These are phyloP conservation scores for Tapirus terrestris DNA, from an alignment of 2,113 vertebrate species.

Conservation along the genomic window DNA sequence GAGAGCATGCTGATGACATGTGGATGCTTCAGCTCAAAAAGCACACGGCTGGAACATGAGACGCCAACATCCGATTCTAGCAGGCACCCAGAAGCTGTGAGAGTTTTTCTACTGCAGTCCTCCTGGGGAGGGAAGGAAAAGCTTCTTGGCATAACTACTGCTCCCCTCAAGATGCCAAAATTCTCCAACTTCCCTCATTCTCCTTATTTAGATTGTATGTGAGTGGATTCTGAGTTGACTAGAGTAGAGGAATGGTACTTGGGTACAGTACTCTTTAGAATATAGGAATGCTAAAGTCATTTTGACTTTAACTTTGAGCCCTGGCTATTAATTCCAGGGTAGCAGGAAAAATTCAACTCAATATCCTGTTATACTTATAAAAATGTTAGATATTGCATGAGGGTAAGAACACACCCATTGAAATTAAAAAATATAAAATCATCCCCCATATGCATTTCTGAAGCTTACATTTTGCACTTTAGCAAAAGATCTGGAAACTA, in stretches of 20 bases:
- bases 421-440: neutral
- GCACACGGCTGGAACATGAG: neutral
- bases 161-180: neutral
- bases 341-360: neutral
- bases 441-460: neutral
- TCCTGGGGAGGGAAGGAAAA: neutral
- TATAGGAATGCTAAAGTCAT: neutral
- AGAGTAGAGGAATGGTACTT: neutral
- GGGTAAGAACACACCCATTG: neutral
- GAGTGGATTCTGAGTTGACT: neutral
- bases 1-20: neutral
- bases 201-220: neutral
- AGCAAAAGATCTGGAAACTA: neutral
- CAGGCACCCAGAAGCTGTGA: neutral
- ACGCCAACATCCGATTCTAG: neutral
- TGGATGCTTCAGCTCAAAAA: neutral
- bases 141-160: neutral
- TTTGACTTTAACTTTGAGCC: neutral
- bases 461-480: neutral
- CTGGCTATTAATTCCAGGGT: neutral
- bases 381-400: neutral
- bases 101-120: neutral
- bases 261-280: neutral
- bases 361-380: neutral
- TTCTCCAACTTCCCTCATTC: neutral